Conservation (phyloP, 2,797 vertebrate species). For the Clarias pachynema region DNA sequence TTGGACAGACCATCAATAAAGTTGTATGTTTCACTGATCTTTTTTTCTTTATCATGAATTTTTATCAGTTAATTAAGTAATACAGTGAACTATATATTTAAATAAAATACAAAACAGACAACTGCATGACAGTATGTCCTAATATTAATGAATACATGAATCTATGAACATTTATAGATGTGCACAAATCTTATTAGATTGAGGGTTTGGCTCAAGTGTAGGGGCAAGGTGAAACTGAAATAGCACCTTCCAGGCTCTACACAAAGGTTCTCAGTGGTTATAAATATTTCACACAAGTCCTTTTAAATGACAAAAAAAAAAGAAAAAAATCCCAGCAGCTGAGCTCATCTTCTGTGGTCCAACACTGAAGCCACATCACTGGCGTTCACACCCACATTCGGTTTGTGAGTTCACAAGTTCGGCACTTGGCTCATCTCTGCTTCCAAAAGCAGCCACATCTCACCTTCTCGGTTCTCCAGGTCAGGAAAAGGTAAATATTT, state of each 20-base stretch:
- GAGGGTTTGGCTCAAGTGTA: slow-evolving; percentile 38
- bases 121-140: neutral
- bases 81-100: neutral
- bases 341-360: slow-evolving; percentile 46
- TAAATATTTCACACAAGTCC: slow-evolving; percentile 42
- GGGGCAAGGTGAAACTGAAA: slow-evolving; percentile 25
- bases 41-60: slow-evolving; percentile 6
- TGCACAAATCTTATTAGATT: slow-evolving; percentile 32
- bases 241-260: slow-evolving; percentile 25
- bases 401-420: slow-evolving; percentile 45
- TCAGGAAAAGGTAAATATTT: slow-evolving; percentile 59
- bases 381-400: slow-evolving; percentile 46
- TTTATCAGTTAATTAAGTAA: slow-evolving; percentile 8
- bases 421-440: slow-evolving; percentile 46
- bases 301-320: slow-evolving; percentile 33
- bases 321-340: slow-evolving; percentile 34
- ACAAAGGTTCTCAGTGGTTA: slow-evolving; percentile 34
- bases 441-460: slow-evolving; percentile 51
- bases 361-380: slow-evolving; percentile 46
- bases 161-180: slow-evolving; percentile 33
- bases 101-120: neutral
- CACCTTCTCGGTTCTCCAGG: slow-evolving; percentile 49
- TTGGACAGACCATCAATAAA: slow-evolving; percentile 77
- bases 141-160: neutral
- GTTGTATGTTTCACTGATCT: slow-evolving; percentile 54